A percentile compares a stretch with the other conserved stretches of the same genome.
Conservation (phyloP, 2,113 vertebrate genomes). For the Sorex fumeus region DNA sequence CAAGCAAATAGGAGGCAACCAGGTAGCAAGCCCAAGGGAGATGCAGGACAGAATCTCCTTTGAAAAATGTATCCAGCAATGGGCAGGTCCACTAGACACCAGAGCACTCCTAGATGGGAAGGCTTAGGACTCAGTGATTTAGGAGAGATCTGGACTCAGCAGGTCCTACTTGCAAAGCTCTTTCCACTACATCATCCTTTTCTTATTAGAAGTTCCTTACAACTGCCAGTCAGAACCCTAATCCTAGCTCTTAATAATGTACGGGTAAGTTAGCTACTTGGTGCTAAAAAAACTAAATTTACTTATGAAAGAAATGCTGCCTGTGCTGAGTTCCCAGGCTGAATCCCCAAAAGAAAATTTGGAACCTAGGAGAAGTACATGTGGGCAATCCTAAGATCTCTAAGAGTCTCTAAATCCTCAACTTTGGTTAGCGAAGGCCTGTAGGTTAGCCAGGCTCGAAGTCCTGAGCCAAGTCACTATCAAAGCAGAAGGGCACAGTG, state of each 20-base stretch:
- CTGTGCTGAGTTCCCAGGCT: conserved; percentile 36
- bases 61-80: neutral
- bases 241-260: conserved; percentile 49
- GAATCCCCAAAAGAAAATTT: neutral
- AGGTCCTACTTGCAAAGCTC: conserved; percentile 50
- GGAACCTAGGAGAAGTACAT: conserved; percentile 21
- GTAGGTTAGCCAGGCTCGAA: neutral
- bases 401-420: conserved; percentile 32
- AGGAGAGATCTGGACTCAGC: conserved; percentile 62
- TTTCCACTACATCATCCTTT: conserved; percentile 64
- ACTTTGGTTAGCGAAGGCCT: neutral
- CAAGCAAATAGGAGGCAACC: neutral
- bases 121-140: conserved; percentile 42
- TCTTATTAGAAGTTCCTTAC: conserved; percentile 49
- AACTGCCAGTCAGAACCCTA: conserved; percentile 43
- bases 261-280: conserved; percentile 63
- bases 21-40: neutral
- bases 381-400: neutral
- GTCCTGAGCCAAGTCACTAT: neutral
- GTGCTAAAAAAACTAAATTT: conserved; percentile 66
- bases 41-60: neutral
- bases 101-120: neutral
- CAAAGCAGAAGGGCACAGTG: neutral
- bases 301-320: conserved; percentile 51
- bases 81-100: neutral